Conservation (phyloP, 1,140 invertebrate genomes). For the Musca domestica region DNA sequence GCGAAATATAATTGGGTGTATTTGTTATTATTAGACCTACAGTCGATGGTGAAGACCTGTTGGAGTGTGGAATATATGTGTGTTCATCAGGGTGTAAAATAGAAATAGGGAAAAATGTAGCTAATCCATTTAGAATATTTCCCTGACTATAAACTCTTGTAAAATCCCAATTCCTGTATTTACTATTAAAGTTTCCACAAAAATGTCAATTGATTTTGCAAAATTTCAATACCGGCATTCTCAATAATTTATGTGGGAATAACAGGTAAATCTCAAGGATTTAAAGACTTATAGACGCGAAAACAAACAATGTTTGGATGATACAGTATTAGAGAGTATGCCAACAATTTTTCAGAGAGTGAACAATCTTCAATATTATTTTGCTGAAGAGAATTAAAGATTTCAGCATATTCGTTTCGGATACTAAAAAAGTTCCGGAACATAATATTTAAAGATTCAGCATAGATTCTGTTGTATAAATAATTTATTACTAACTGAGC, state of each 20-base stretch:
- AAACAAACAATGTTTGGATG: conserved; percentile 1
- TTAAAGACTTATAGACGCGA: not conserved
- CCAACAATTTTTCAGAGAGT: conserved; percentile 14
- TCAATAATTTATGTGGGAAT: not conserved
- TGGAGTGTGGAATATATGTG: not conserved
- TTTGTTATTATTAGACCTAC: not conserved
- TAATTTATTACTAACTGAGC: not conserved
- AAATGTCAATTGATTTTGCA: no score
- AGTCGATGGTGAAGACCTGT: not conserved
- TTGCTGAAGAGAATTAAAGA: conserved; percentile 1
- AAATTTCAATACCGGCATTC: conserved; percentile 2
- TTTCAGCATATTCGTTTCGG: conserved; percentile 15
- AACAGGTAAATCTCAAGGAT: not conserved
- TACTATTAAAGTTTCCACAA: no score
- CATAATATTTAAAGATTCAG: not conserved
- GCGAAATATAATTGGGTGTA: not conserved
- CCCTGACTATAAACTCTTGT: not conserved
- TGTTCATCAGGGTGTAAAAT: not conserved
- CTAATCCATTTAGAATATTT: not conserved
- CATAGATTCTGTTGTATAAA: not conserved
- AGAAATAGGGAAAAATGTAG: not conserved
- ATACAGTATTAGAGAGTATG: not conserved
- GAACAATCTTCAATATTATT: conserved; percentile 4
- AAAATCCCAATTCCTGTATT: no score
- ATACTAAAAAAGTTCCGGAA: conserved; percentile 10